phyloP scores from a whole-genome alignment of 2,113 vertebrate species.

The Trogon melanurus region DNA sequence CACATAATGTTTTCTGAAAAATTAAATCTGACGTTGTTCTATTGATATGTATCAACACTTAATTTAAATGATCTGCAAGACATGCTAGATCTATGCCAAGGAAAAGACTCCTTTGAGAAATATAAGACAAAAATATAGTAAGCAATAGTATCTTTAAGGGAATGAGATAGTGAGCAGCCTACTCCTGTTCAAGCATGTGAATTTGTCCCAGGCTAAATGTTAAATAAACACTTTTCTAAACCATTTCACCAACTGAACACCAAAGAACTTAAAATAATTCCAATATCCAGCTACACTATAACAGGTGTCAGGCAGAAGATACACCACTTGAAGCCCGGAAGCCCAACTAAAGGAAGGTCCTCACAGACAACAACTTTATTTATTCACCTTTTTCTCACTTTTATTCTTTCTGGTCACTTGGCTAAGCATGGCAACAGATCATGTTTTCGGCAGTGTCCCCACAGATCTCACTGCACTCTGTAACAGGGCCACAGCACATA shows the following conservation, averaged over 20 bases:
- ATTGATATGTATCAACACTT: background rate
- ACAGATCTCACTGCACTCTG: background rate
- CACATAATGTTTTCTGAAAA: background rate
- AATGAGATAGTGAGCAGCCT: background rate
- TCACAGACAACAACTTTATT: background rate
- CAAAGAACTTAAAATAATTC: background rate
- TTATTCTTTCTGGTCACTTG: background rate
- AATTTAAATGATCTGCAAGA: background rate
- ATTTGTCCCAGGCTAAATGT: background rate
- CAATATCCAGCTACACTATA: background rate
- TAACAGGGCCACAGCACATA: background rate
- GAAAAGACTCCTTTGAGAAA: background rate
- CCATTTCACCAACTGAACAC: background rate
- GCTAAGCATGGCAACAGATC: background rate
- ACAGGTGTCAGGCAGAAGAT: background rate
- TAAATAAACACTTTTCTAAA: background rate
- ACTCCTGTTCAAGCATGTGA: background rate
- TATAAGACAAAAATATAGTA: background rate
- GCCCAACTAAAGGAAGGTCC: background rate
- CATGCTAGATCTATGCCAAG: background rate
- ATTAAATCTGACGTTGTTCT: background rate
- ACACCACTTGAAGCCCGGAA: background rate
- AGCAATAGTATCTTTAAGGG: background rate
- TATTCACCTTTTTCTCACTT: background rate
- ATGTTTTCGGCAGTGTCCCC: background rate